Evolutionary conservation across 2,113 vertebrate species (phyloP).

Genomic region (Dicentrarchus labrax): DNA sequence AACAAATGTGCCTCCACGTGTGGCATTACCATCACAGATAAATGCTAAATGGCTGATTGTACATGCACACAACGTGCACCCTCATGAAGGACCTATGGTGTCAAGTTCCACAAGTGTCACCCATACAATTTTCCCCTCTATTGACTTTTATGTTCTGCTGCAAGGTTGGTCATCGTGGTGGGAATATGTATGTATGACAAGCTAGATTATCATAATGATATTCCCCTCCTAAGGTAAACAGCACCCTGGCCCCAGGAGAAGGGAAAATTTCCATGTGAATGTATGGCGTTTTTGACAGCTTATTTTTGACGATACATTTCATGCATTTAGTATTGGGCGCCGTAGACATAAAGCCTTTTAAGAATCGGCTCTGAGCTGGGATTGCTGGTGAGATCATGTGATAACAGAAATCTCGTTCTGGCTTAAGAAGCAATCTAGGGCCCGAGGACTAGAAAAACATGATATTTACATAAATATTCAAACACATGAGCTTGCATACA

Average conservation of each 20-base stretch:
- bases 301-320: constrained; percentile 47
- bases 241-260: constrained; percentile 16
- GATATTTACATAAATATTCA: constrained; percentile 70
- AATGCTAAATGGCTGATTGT: constrained; percentile 71
- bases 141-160: constrained; percentile 77
- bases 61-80: constrained; percentile 54
- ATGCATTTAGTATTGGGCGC: constrained; percentile 26
- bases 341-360: constrained; percentile 11
- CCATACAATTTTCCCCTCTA: constrained; percentile 79
- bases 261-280: constrained; percentile 36
- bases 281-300: constrained; percentile 47
- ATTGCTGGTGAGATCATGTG: constrained; percentile 36
- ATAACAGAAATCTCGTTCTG: constrained; percentile 36
- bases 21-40: constrained; percentile 53
- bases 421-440: constrained; percentile 47
- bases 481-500: constrained; percentile 40
- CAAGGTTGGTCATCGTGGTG: constrained; percentile 63
- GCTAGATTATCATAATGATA: constrained; percentile 75
- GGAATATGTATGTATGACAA: constrained; percentile 68
- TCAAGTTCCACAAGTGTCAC: constrained; percentile 73
- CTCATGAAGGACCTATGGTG: constrained; percentile 56
- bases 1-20: constrained; percentile 37
- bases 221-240: constrained; percentile 60
- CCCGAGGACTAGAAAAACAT: constrained; percentile 26
- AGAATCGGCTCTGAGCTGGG: constrained; percentile 23